Conservation (phyloP, 2,113 vertebrate genomes). For the Dryoscopus gambensis region DNA sequence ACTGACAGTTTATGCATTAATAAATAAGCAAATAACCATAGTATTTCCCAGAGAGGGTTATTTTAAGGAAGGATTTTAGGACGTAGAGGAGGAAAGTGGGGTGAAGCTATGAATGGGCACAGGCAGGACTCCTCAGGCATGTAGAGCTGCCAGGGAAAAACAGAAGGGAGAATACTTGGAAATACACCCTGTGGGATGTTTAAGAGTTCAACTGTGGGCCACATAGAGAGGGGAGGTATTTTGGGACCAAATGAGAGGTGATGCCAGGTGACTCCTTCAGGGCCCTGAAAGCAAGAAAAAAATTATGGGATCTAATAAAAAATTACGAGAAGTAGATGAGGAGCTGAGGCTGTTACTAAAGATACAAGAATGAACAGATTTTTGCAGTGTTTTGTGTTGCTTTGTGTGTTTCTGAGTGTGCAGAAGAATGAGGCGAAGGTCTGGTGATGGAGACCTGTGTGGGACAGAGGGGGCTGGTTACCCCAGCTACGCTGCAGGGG, state of each 20-base stretch:
- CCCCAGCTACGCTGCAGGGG: neutral
- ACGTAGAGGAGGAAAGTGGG: neutral
- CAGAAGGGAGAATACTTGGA: neutral
- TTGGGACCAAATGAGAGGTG: neutral
- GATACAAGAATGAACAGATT: neutral
- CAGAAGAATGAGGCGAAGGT: neutral
- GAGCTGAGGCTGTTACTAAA: neutral
- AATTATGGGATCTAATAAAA: neutral
- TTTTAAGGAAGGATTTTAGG: neutral
- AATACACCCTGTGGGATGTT: neutral
- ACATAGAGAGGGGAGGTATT: neutral
- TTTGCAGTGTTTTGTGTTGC: neutral
- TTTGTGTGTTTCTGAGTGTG: neutral
- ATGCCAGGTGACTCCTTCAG: neutral
- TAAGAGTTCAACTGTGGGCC: neutral
- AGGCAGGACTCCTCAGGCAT: neutral
- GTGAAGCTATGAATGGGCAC: neutral
- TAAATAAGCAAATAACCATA: neutral
- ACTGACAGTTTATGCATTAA: neutral
- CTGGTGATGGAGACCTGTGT: slow-evolving; percentile 18
- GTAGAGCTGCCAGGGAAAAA: neutral
- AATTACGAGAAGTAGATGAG: neutral
- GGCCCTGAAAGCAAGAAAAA: neutral
- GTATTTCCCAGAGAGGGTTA: neutral
- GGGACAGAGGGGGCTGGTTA: slow-evolving; percentile 24